Conservation (phyloP, 2,888 invertebrate species). For the Nomada goodeniana region DNA sequence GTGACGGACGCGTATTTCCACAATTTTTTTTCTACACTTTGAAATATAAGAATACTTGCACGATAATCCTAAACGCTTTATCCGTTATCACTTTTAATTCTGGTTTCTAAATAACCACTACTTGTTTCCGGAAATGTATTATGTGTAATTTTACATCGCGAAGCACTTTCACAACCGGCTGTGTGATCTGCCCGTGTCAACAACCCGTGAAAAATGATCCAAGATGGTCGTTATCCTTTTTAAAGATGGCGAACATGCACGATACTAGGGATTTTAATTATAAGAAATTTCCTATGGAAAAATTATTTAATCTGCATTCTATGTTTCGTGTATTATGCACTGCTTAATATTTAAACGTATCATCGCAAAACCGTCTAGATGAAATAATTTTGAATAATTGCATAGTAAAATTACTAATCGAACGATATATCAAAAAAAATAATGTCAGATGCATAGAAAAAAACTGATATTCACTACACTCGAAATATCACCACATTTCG, state of each 20-base stretch:
- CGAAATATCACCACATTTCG: no score
- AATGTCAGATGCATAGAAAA: no score
- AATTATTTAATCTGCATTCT: background rate
- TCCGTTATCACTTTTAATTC: slow-evolving; percentile 45
- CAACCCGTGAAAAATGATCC: slow-evolving; percentile 81
- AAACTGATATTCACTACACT: no score
- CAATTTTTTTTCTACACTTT: slow-evolving; percentile 66
- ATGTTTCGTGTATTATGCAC: background rate
- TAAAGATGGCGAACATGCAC: slow-evolving; percentile 68
- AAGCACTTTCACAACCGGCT: slow-evolving; percentile 80
- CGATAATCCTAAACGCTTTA: slow-evolving; percentile 20
- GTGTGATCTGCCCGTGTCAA: slow-evolving; percentile 81
- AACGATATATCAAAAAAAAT: no score
- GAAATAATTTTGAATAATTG: background rate
- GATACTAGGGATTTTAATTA: slow-evolving; percentile 60
- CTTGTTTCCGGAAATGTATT: slow-evolving; percentile 58
- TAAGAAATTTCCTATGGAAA: background rate
- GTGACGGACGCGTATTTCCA: slow-evolving; percentile 77
- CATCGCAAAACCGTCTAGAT: background rate
- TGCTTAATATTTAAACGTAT: slow-evolving; percentile 14
- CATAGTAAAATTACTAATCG: no score
- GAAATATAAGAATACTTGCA: slow-evolving; percentile 30
- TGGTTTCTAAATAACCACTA: slow-evolving; percentile 44
- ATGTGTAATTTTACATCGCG: slow-evolving; percentile 71
- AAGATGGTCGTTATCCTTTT: slow-evolving; percentile 75